Percentiles rank a stretch among this genome's conserved stretches.
phyloP scores from a whole-genome alignment of 2,888 invertebrate species.

The Blomia tropicalis region DNA sequence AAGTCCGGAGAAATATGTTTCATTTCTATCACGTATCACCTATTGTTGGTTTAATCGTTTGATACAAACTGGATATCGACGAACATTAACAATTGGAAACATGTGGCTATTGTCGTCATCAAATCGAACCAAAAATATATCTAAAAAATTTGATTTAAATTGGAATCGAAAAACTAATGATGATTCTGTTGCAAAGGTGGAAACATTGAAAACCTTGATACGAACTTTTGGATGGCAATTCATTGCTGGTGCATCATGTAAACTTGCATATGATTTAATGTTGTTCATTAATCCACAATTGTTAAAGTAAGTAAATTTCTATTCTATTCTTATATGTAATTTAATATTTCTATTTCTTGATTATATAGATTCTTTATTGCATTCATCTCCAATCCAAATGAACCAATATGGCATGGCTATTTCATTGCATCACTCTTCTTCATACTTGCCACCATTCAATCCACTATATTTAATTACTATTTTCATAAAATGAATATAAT shows the following conservation, averaged over 20 bases:
- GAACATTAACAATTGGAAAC: slow-evolving; percentile 33
- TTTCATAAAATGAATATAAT: slow-evolving; percentile 72
- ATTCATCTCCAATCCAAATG: slow-evolving; percentile 41
- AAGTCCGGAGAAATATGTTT: slow-evolving; percentile 35
- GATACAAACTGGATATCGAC: slow-evolving; percentile 34
- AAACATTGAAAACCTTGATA: slow-evolving; percentile 13
- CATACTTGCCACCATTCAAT: slow-evolving; percentile 57
- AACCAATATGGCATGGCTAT: slow-evolving; percentile 66
- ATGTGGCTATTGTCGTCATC: slow-evolving; percentile 33
- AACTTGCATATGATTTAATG: slow-evolving; percentile 36
- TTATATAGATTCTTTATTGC: slow-evolving; percentile 30
- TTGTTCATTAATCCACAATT: slow-evolving; percentile 38
- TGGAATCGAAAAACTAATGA: slow-evolving; percentile 13
- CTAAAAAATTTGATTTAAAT: background rate
- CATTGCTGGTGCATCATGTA: slow-evolving; percentile 34
- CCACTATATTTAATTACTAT: slow-evolving; percentile 40
- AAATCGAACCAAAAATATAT: slow-evolving; percentile 18
- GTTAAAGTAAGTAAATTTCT: slow-evolving; percentile 26
- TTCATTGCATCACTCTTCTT: slow-evolving; percentile 61
- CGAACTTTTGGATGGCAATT: slow-evolving; percentile 29
- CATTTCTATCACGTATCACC: slow-evolving; percentile 35
- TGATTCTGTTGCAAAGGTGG: background rate
- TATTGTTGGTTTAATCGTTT: slow-evolving; percentile 36
- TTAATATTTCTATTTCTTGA: background rate
- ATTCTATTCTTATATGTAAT: background rate